Evolutionary conservation across 64 coral and sea anemone genomes (phyloP), one percentile per base, ranked within the genome.

Genomic region (Montipora foliosa): DNA sequence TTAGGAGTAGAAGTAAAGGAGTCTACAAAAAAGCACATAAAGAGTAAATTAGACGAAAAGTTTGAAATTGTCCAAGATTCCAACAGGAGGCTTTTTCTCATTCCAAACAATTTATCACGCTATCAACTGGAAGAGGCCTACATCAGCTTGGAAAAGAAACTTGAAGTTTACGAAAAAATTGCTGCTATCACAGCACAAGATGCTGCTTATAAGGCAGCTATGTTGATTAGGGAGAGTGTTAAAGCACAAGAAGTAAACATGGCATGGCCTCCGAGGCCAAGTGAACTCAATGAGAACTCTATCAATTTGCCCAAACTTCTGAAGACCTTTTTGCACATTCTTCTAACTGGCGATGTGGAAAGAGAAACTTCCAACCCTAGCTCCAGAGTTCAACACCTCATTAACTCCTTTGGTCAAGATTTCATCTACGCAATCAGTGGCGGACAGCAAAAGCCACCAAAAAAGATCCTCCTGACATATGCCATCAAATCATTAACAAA

Each of bases 401-500:
- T 87, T 20, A 19, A 80, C 47, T 93, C 84, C 22, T 94, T 88
- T 88, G 92, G 57, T 11, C 77, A 88, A 67, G 84, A 94, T 49
- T 44, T 88, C 5, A 75, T 88, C 52, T 89, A 25, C n/a, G 85
- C 76, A 29, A 78, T 76, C 5, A 89, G 44, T 46, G 49, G 85
- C 9, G 92, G 92, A 47, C 60, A 67, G 50, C 76, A 88, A 17
- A 94, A 88, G 49, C 60, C 92, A 3, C 84, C 92, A 10, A 94
- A 89, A 77, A 76, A 94, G 12, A 69, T 94, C 19, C 84, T 94
- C 5, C 52, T 93, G 6, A 81, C 91, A 19, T 87, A 77, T 44
- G 91, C 91, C 5, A 74, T 93, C 48, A 93, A 93, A 21, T 22
- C 83, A 5, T 66, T 87, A n/a, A 87, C 83, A 72, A 87, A 87